Base-by-base conservation (phyloP, 2,888 invertebrate species). In the Crossocerus cetratus region DNA sequence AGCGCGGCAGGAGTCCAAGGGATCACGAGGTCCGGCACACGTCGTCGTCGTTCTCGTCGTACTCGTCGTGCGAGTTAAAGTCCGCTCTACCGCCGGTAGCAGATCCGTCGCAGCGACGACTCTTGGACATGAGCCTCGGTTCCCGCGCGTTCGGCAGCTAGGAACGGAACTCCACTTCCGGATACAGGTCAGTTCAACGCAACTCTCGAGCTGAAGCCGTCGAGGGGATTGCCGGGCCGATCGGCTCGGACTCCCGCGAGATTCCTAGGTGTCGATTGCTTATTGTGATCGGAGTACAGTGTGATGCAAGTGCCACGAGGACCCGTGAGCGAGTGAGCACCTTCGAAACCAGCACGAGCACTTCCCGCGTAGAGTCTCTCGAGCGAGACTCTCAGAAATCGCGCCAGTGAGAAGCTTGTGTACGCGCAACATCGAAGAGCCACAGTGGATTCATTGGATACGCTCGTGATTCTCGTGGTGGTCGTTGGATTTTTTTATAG, bases 1-100 rank as follows among this genome's bases (percentile, higher is more conserved):
- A 85, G 80, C 80, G 82, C 83, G 84, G 80, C 78, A 83, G 85
- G 80, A 83, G 76, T 82, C 82, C 78, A 82, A 76, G 80, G 80
- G 84, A 85, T 83, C 82, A 80, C 83, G 81, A 85, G 83, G 81
- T 82, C 75, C 49, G 49, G n/a, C 76, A 63, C 72, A 74, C 72
- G 76, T 68, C 32, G 32, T 32, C 32, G 23, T 32, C 23, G 23
- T 32, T 5, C 32, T 32, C 32, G 32, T 32, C 32, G 23, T 32
- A 32, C 23, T 32, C 2, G 23, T 32, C 23, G 32, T 32, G 32
- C 32, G 32, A 32, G 32, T 32, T 32, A 76, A 61, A 72, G 73
- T 76, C 65, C 67, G 68, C 49, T 49, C 49, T 49, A 4, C 78
- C 74, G 74, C 74, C 83, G 78, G 76, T 75, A 53, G 71, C 70